phyloP scores from a whole-genome alignment of 2,113 vertebrate genomes.

The Rhinopomastus cyanomelas region DNA sequence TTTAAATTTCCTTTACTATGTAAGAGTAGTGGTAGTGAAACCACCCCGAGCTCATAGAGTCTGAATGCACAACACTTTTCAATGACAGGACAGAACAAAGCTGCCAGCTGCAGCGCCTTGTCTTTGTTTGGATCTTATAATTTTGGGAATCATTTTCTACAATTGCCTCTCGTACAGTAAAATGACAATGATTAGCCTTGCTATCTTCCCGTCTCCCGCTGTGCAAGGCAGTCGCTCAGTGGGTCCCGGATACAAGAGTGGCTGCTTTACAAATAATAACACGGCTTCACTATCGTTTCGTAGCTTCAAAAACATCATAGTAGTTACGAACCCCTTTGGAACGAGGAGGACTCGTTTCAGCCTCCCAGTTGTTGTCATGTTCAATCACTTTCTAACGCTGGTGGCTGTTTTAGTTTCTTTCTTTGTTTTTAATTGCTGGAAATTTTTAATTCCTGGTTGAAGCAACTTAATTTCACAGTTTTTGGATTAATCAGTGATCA shows the following conservation, averaged over 20 bases:
- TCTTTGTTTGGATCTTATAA: conserved; percentile 56
- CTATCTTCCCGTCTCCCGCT: conserved; percentile 49
- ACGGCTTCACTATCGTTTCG: conserved; percentile 53
- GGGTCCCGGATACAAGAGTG: conserved; percentile 20
- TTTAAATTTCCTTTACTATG: background rate
- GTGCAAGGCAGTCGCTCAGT: conserved; percentile 36
- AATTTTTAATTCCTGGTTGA: conserved; percentile 60
- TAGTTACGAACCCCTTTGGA: conserved; percentile 19
- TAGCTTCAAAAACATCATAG: conserved; percentile 43
- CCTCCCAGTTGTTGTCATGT: conserved; percentile 29
- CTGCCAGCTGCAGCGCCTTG: conserved; percentile 43
- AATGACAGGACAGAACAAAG: conserved; percentile 1
- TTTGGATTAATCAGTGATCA: conserved; percentile 48
- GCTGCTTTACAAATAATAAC: conserved; percentile 64
- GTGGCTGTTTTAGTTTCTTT: conserved; percentile 42
- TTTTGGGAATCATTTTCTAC: conserved; percentile 65
- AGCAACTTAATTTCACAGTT: conserved; percentile 60
- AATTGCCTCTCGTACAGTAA: conserved; percentile 63
- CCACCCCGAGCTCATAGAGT: background rate
- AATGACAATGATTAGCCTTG: conserved; percentile 61
- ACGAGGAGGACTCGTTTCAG: conserved; percentile 32
- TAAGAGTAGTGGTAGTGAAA: background rate
- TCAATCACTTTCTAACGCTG: conserved; percentile 52
- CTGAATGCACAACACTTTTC: background rate
- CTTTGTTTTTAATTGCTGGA: conserved; percentile 52